Conservation (phyloP, 1,140 invertebrate species). For the Oreohelix idahoensis region DNA sequence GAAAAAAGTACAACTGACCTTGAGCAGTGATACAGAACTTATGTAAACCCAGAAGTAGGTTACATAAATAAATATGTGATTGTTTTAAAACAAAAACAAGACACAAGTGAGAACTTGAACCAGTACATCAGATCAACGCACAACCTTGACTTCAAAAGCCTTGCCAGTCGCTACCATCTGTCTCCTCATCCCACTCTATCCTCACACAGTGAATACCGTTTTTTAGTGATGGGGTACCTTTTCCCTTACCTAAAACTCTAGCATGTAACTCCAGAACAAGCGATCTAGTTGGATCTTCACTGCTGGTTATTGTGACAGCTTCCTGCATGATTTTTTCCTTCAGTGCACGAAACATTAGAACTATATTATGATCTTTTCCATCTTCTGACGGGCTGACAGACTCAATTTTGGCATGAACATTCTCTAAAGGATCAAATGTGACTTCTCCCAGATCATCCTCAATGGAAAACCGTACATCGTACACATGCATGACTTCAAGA, state of each 20-base stretch:
- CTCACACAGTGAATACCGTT: slow-evolving; percentile 64
- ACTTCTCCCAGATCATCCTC: slow-evolving; percentile 55
- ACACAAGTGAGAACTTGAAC: too few relatives aligned
- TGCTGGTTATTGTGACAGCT: slow-evolving; percentile 52
- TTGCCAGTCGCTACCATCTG: slow-evolving; percentile 69
- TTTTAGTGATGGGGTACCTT: slow-evolving; percentile 67
- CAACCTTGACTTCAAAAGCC: slow-evolving; percentile 49
- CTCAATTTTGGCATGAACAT: slow-evolving; percentile 53
- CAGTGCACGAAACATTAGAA: slow-evolving; percentile 60
- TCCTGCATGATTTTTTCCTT: slow-evolving; percentile 69
- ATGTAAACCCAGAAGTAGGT: too few relatives aligned
- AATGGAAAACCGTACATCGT: slow-evolving; percentile 57
- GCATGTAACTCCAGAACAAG: slow-evolving; percentile 59
- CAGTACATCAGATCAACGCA: not conserved
- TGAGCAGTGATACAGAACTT: too few relatives aligned
- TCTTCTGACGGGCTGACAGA: slow-evolving; percentile 53
- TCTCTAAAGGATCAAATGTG: slow-evolving; percentile 55
- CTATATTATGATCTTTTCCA: slow-evolving; percentile 58
- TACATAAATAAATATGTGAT: too few relatives aligned
- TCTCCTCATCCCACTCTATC: slow-evolving; percentile 66
- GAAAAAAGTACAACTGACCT: too few relatives aligned
- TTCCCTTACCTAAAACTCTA: slow-evolving; percentile 66
- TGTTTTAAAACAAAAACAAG: too few relatives aligned
- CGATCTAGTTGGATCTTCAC: slow-evolving; percentile 36
- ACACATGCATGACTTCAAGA: slow-evolving; percentile 57